Conservation (phyloP, 2,113 vertebrate genomes). For the Sinocyclocheilus rhinocerous region DNA sequence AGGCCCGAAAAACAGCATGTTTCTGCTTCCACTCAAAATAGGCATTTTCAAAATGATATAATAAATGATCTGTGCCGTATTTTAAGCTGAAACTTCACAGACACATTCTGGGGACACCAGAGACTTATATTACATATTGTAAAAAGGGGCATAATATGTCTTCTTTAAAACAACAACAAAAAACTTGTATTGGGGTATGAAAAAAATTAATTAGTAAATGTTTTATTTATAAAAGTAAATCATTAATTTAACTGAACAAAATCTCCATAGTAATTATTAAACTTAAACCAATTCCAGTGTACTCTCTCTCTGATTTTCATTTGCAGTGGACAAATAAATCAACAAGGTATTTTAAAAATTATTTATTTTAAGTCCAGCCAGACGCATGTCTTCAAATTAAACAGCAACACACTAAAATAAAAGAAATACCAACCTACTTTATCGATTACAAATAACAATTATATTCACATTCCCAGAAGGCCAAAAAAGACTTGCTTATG, state of each 20-base stretch:
- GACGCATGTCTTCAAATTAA: neutral
- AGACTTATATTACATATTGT: no score
- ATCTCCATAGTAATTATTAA: neutral
- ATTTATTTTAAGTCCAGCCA: neutral
- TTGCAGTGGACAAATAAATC: neutral
- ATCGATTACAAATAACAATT: constrained; percentile 6
- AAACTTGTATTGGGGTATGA: neutral
- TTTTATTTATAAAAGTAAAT: neutral
- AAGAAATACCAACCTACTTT: neutral
- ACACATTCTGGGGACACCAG: no score
- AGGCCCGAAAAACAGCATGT: no score
- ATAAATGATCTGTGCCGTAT: no score
- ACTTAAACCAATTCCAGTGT: neutral
- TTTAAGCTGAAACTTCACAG: no score
- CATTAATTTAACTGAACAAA: neutral
- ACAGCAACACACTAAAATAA: constrained; percentile 3
- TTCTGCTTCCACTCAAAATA: no score
- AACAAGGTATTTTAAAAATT: neutral
- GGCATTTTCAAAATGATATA: no score
- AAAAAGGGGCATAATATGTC: no score
- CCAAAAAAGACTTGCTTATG: neutral
- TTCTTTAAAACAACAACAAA: neutral
- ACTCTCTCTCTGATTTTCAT: neutral
- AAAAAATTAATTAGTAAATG: neutral
- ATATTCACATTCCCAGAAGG: neutral